These are phyloP conservation scores for Pachliopta kotzebuea DNA, from an alignment of 2,888 invertebrate species.

Conservation along the genomic window DNA sequence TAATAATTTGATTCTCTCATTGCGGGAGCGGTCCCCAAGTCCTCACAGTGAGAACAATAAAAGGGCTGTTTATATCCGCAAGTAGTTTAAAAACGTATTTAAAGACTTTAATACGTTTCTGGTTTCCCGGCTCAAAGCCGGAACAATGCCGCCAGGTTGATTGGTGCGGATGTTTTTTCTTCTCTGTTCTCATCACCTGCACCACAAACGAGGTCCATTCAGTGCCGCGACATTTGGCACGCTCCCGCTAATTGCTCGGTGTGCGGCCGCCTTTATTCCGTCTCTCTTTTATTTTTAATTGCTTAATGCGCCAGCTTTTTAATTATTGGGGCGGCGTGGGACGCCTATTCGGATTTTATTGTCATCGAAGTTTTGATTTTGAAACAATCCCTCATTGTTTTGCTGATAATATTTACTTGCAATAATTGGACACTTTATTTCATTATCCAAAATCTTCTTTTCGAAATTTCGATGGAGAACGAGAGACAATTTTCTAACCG, in stretches of 20 bases:
- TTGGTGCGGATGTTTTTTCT: constrained; percentile 15
- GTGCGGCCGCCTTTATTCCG: constrained; percentile 55
- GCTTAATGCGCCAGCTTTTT: constrained; percentile 56
- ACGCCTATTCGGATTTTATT: constrained; percentile 42
- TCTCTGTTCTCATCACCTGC: constrained; percentile 35
- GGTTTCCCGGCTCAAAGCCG: neutral
- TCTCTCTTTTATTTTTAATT: constrained; percentile 48
- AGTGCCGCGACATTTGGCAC: constrained; percentile 63
- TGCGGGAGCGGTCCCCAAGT: no score
- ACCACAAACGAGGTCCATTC: constrained; percentile 34
- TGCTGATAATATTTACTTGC: constrained; percentile 31
- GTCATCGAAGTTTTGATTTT: constrained; percentile 42
- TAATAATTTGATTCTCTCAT: no score
- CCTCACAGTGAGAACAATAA: no score
- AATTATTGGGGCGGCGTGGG: constrained; percentile 51
- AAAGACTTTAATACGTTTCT: neutral
- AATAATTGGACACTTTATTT: constrained; percentile 18
- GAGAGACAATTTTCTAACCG: no score
- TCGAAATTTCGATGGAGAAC: no score
- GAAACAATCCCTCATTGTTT: constrained; percentile 35
- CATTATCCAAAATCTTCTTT: no score
- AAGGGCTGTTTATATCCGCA: no score
- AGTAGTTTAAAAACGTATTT: no score
- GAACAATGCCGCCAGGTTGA: constrained; percentile 5
- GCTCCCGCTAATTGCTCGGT: constrained; percentile 62